Conservation (phyloP, 2,797 vertebrate species). For the Malurus leucopterus region DNA sequence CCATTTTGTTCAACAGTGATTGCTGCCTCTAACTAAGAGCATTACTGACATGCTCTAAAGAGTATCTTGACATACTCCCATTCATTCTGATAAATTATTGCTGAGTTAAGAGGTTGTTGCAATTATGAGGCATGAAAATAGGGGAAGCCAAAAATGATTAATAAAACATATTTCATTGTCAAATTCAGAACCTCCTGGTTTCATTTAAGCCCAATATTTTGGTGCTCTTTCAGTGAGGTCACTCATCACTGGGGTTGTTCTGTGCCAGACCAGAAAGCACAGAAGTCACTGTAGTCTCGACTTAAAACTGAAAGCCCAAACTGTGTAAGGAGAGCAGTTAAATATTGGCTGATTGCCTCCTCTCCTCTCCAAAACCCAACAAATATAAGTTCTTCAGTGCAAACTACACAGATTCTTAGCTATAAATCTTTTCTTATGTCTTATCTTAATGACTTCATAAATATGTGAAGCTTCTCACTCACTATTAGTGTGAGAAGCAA, state of each 20-base stretch:
- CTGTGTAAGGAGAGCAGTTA: neutral
- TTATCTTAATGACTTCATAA: neutral
- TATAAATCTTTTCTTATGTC: neutral
- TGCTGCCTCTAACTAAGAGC: neutral
- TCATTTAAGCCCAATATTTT: neutral
- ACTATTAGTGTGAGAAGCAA: neutral
- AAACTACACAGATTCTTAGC: neutral
- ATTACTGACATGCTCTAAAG: neutral
- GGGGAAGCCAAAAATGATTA: neutral
- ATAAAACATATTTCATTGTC: neutral
- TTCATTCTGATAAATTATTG: neutral
- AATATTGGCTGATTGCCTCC: neutral
- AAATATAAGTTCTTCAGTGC: neutral
- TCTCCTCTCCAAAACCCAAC: neutral
- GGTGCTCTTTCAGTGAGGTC: neutral
- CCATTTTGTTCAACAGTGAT: neutral
- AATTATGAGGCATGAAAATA: neutral
- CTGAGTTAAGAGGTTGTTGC: conserved; percentile 7
- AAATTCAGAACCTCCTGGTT: neutral
- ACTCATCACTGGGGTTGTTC: neutral
- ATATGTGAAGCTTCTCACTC: neutral
- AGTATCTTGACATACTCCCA: neutral
- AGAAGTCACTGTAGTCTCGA: neutral
- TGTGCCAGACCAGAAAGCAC: neutral
- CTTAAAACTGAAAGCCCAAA: neutral